phyloP scores from a whole-genome alignment of 2,888 invertebrate genomes.

The Tortrix viridana region DNA sequence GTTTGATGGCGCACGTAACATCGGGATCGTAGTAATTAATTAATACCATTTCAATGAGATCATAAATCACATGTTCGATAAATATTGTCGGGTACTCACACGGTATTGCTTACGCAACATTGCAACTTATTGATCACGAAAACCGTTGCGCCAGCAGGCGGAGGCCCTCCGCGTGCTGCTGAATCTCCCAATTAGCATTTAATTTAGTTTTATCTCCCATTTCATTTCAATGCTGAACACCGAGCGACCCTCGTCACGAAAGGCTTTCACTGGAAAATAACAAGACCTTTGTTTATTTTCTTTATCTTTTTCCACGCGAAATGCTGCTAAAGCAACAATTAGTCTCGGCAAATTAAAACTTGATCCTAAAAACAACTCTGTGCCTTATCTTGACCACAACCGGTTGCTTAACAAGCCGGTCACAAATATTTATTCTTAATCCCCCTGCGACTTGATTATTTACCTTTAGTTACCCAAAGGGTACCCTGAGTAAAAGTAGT shows the following conservation, averaged over 20 bases:
- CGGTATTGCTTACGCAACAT: conserved; percentile 52
- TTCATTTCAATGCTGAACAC: conserved; percentile 71
- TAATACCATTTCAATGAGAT: conserved; percentile 15
- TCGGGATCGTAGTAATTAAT: conserved; percentile 10
- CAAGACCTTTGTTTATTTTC: conserved; percentile 71
- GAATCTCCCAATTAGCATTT: conserved; percentile 77
- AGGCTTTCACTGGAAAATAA: conserved; percentile 70
- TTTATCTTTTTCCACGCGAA: conserved; percentile 62
- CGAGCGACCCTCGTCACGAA: conserved; percentile 72
- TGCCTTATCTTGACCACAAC: conserved; percentile 57
- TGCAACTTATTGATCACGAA: conserved; percentile 59
- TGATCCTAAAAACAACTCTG: conserved; percentile 62
- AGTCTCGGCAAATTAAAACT: conserved; percentile 66
- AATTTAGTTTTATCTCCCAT: conserved; percentile 77
- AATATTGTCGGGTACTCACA: conserved; percentile 13
- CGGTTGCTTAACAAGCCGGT: conserved; percentile 21
- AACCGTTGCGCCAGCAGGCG: conserved; percentile 56
- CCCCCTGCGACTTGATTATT: conserved; percentile 10
- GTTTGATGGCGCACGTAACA: conserved; percentile 14
- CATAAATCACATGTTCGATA: conserved; percentile 26
- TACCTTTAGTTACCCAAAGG: conserved; percentile 4
- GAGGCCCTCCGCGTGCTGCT: conserved; percentile 55
- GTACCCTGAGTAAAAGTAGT: neutral
- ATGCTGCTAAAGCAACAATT: conserved; percentile 67
- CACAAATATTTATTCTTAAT: conserved; percentile 35